Percentiles rank a stretch among this genome's conserved stretches.
Conservation (phyloP, 2,888 invertebrate species). For the Geotrupes spiniger region DNA sequence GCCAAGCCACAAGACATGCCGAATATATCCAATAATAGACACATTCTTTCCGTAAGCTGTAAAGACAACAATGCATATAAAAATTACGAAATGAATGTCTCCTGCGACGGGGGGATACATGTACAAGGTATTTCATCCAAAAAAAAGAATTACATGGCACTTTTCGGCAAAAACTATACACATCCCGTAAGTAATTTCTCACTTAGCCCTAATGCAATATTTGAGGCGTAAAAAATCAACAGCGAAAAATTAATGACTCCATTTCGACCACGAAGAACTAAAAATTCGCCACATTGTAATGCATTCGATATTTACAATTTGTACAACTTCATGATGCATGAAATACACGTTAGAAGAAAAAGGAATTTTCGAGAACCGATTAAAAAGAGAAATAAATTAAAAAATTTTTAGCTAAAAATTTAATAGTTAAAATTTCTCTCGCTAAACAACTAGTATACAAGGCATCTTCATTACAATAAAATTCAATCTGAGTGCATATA, state of each 20-base stretch:
- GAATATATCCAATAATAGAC: constrained; percentile 1
- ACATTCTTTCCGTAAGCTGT: constrained; percentile 3
- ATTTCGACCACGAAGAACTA: not conserved
- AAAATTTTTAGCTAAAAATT: not conserved
- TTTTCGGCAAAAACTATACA: constrained; percentile 21
- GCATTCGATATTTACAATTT: constrained; percentile 31
- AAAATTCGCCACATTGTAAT: constrained; percentile 8
- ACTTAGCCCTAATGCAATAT: constrained; percentile 15
- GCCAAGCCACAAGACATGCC: constrained; percentile 12
- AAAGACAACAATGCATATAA: too few species aligned
- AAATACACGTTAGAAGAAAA: constrained; percentile 13
- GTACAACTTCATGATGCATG: constrained; percentile 32
- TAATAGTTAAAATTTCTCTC: not conserved
- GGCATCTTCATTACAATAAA: constrained; percentile 5
- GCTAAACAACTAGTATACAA: constrained; percentile 1
- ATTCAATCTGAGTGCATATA: not conserved
- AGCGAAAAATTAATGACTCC: not conserved
- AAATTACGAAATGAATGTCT: too few species aligned
- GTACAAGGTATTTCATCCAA: not conserved
- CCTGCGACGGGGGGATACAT: not conserved
- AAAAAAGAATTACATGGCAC: constrained; percentile 16
- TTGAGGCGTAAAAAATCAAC: not conserved
- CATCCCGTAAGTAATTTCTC: constrained; percentile 11
- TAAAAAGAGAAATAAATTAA: constrained; percentile 1
- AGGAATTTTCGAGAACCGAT: not conserved